Evolutionary conservation across 2,888 invertebrate genomes (phyloP), one percentile per base, ranked within the genome.

Genomic region (Mythimna loreyi): DNA sequence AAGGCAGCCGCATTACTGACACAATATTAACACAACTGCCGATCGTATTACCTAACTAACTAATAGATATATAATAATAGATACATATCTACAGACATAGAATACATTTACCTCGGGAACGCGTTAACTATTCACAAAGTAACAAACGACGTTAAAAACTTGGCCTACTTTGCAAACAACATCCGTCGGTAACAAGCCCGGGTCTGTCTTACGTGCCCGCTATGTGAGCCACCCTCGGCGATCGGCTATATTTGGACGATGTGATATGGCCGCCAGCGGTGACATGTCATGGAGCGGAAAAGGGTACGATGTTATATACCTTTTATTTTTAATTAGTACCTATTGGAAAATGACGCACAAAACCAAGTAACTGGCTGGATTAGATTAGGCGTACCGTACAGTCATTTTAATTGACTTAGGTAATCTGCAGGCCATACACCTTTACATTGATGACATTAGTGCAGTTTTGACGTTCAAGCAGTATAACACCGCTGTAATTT

Each of bases 81-180:
- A 33, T n/a, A 28, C 3, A 8, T 21, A 49, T 13, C 43, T 25
- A 16, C 21, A 19, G 11, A 47, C 45, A 43, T 7, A 59, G 9
- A 16, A 43, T 30, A 33, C 13, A 13, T 30, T 49, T 43, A 23
- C 40, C 30, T 50, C 19, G 45, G n/a, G 9, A 45, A 28, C 9
- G 8, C 19, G 1, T 3, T 25, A 60, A 56, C 45, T 60, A 47
- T 28, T 25, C n/a, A 13, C 36, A 28, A 23, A 50, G 36, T 23
- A 33, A 33, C 40, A 40, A 57, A 64, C n/a, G 21, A 56, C 45
- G 25, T 59, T 56, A 59, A 47, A 55, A 72, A 50, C 50, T 63
- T 25, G 7, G 13, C 25, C n/a, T 28, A 23, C 50, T 47, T 59
- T 52, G 25, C 55, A 19, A 45, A 66, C 55, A 63, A 58, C 49